A percentile compares a stretch with the other conserved stretches of the same genome.
Conservation (phyloP, 2,888 invertebrate species). For the Apotomis turbidana region DNA sequence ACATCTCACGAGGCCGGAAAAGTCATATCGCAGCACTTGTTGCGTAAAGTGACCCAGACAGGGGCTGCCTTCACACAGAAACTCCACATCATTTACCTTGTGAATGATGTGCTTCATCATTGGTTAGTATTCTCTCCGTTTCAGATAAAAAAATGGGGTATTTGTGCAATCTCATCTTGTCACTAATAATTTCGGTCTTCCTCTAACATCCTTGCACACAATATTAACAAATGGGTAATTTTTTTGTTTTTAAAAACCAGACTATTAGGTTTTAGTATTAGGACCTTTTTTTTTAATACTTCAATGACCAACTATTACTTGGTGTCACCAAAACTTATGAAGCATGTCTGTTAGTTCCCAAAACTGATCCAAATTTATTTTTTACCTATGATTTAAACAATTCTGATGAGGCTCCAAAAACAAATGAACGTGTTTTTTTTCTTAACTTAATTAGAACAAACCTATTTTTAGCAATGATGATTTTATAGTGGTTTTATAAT, state of each 20-base stretch:
- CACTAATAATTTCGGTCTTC: constrained; percentile 28
- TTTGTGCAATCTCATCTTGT: constrained; percentile 14
- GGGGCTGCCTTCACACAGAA: constrained; percentile 94
- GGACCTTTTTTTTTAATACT: not conserved
- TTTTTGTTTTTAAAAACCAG: not conserved
- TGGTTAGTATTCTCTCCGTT: constrained; percentile 87
- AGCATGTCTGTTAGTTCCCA: constrained; percentile 14
- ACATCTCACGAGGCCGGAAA: constrained; percentile 91
- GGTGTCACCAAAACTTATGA: constrained; percentile 7
- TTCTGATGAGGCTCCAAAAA: not conserved
- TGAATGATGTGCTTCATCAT: constrained; percentile 99
- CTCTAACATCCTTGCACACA: constrained; percentile 32
- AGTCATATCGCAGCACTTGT: constrained; percentile 94
- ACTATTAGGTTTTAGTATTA: not conserved
- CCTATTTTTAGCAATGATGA: not conserved
- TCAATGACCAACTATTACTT: not conserved
- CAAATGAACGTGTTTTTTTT: not conserved
- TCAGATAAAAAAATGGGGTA: constrained; percentile 4
- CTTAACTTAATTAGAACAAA: not conserved
- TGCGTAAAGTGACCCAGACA: constrained; percentile 90
- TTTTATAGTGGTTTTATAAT: not conserved
- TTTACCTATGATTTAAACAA: not conserved
- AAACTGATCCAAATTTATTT: not conserved
- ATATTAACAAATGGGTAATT: constrained; percentile 33
- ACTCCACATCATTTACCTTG: constrained; percentile 98